These are phyloP conservation scores for Drosophila persimilis DNA, from an alignment of 1,140 invertebrate species.

Conservation along the genomic window DNA sequence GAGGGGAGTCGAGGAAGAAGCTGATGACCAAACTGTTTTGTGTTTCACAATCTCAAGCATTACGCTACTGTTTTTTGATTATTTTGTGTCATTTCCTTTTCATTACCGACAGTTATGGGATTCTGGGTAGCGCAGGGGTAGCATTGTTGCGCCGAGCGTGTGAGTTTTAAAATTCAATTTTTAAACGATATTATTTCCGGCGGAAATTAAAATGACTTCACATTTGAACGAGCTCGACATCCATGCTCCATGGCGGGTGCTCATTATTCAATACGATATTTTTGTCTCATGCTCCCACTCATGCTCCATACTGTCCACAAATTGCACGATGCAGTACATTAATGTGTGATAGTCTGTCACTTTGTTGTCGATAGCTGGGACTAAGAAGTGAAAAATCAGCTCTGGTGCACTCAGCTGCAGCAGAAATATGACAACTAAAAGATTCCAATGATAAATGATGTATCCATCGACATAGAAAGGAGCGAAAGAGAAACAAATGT, in stretches of 20 bases:
- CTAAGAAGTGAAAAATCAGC: slow-evolving; percentile 73
- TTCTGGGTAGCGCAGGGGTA: neutral
- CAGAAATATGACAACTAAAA: slow-evolving; percentile 63
- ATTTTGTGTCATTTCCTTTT: slow-evolving; percentile 32
- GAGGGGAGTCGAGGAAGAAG: no score
- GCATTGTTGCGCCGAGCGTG: neutral
- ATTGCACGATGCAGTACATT: slow-evolving; percentile 17
- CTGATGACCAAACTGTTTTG: no score
- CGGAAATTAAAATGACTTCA: slow-evolving; percentile 53
- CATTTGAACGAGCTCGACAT: neutral
- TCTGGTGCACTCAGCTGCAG: slow-evolving; percentile 1
- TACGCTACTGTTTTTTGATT: slow-evolving; percentile 8
- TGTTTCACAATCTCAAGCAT: no score
- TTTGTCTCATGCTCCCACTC: neutral
- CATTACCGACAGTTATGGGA: neutral
- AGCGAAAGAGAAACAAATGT: slow-evolving; percentile 64
- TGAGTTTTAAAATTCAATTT: slow-evolving; percentile 33
- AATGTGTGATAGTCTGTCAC: slow-evolving; percentile 31
- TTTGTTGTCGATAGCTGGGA: slow-evolving; percentile 46
- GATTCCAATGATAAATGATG: slow-evolving; percentile 74
- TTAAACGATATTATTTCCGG: slow-evolving; percentile 43
- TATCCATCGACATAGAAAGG: slow-evolving; percentile 62
- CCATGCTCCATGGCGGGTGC: no score
- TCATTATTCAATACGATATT: neutral
- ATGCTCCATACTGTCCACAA: neutral